phyloP scores from a whole-genome alignment of 2,113 vertebrate genomes.

The Microcebus ravelobensis region DNA sequence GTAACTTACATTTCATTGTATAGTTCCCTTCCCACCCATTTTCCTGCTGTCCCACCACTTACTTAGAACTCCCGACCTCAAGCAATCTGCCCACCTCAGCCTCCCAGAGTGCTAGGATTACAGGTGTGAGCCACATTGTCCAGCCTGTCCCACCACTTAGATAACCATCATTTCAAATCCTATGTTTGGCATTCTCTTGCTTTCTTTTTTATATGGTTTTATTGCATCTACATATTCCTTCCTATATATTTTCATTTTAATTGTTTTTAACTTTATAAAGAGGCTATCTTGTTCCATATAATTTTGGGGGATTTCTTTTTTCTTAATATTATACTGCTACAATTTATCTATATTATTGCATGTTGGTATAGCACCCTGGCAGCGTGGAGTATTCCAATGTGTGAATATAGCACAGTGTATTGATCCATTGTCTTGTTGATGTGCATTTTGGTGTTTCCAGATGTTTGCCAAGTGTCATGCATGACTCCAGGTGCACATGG shows the following conservation, averaged over 20 bases:
- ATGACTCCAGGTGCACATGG: background rate
- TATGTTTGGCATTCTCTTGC: background rate
- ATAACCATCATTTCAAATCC: background rate
- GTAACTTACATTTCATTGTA: background rate
- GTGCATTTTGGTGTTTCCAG: background rate
- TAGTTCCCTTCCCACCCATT: background rate
- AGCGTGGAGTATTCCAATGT: background rate
- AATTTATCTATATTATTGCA: background rate
- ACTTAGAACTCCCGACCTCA: background rate
- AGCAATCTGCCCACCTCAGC: too few relatives aligned
- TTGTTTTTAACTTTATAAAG: slow-evolving; percentile 17
- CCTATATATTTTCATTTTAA: background rate
- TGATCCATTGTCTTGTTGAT: background rate
- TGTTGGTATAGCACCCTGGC: background rate
- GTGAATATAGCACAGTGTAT: background rate
- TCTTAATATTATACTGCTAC: background rate
- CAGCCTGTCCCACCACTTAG: background rate
- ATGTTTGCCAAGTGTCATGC: background rate
- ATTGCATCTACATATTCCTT: background rate
- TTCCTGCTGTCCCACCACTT: background rate
- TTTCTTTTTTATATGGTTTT: background rate
- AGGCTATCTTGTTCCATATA: background rate
- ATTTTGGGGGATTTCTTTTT: background rate
- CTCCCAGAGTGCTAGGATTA: too few relatives aligned
- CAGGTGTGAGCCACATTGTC: too few relatives aligned